Evolutionary conservation across 2,113 vertebrate species (phyloP), one percentile per base, ranked within the genome.

Genomic region (Saguinus midas): DNA sequence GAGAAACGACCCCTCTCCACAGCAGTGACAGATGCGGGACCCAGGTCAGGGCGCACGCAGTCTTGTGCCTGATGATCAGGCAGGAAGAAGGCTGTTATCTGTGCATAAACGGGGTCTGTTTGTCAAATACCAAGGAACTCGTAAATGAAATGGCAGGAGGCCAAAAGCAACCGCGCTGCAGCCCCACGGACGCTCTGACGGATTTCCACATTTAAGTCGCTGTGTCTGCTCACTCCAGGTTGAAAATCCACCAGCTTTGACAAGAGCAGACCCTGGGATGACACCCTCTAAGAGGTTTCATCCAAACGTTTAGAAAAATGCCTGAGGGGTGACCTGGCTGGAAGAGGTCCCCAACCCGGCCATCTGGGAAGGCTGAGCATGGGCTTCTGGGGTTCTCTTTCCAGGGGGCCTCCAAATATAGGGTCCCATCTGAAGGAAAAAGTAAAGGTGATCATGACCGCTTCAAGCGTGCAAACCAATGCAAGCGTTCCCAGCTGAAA

Each of bases 71-170:
- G 85, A 37, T 68, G 78, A 45, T 13, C 27, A 55, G 52, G 14
- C 2, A 68, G 91, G 95, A 97, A 93, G 61, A 76, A 94, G 72
- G 52, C 43, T 64, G 86, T 20, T 84, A 55, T 70, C 81, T 79
- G 57, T 32, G 78, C 50, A 48, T 20, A 68, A 75, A 90, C 7
- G 80, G 94, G 83, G 91, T 93, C 70, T 66, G 83, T 92, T 95
- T 96, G 86, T 95, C 90, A 96, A 75, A 96, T 21, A 35, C 90
- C 90, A 92, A 97, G 94, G 57, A 66, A 73, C 97, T 91, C 18
- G 0, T 82, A 91, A 87, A 89, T 32, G 93, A 92, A 91, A 87
- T 82, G 95, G 94, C 90, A 78, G 43, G 50, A 81, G 11, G 92
- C 91, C 92, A 96, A 45, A 86, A 88, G 45, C 64, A 92, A 70